Evolutionary conservation across 2,888 invertebrate species (phyloP), one percentile per base, ranked within the genome.

Genomic region (Plebejus anna): DNA sequence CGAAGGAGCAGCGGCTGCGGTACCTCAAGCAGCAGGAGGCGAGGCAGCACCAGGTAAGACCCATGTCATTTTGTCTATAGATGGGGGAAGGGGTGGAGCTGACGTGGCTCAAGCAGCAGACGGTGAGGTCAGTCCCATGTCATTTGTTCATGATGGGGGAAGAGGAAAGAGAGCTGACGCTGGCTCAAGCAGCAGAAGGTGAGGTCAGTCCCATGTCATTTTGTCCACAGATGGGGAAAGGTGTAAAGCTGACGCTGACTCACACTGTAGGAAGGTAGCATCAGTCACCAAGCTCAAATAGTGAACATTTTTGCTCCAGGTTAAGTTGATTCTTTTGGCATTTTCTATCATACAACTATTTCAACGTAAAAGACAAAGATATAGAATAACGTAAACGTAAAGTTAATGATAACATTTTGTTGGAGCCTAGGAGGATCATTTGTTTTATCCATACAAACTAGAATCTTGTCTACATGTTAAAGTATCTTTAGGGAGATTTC

Each of bases 21-120:
- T 98, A 98, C 95, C 96, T 99, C 85, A 98, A 98, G 94, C 98
- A 98, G 90, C 98, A 98, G 90, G 98, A 98, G 92, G 96, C 96
- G 81, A 94, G 96, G 82, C 96, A 96, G 87, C 96, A 96, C 82
- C 94, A 95, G 90, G 95, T 94, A 80, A 81, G 42, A 47, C 5
- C 51, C 38, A 5, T 38, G 38, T 7, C 42, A 42, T 0, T 79
- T 95, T 96, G 84, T 83, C 79, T 75, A 82, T 95, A 97, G 97
- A 96, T 97, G 97, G 97, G 97, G 95, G 97, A 97, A 96, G 97
- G 97, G 94, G 96, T 96, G 95, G 96, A 96, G 96, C 95, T 97
- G 95, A 97, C 97, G 91, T 98, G 95, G 96, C 96, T 98, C 91
- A 96, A 98, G 88, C 99, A 99, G 95, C 98, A 99, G 22, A 22